Base-by-base conservation (phyloP, 1,140 invertebrate species). In the Meteorus sp. region DNA sequence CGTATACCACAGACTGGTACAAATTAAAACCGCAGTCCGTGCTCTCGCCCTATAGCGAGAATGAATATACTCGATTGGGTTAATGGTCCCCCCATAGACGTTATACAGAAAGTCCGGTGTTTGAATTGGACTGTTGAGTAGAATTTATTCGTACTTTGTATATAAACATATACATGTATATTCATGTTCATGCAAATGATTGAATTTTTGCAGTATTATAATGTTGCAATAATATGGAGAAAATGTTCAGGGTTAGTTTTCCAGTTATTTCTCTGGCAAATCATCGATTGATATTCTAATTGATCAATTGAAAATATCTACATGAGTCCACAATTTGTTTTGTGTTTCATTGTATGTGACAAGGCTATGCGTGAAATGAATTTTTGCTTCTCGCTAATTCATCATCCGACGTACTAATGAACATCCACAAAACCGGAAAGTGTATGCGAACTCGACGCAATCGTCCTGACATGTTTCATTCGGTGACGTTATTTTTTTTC, bases 1-100 rank as follows among this genome's bases (percentile, higher is more conserved):
- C 55, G 55, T 39, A n/a, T n/a, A 57, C 55, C 37, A 55, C 25
- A 55, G 29, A 8, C 22, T 11, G 23, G 44, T 33, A 57, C 55
- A 48, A 57, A 57, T 57, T 57, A 50, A 57, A 57, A 57, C 55
- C 55, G 31, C 55, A 57, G 31, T 48, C 55, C 45, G 55, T 57
- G 55, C 55, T 57, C 39, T 29, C 29, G 45, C 31, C 31, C 45
- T 19, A 25, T 17, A 44, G 11, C 13, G 23, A 33, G 53, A 56
- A 56, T 45, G 41, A 56, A 56, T 56, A 56, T 47, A 51, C 25
- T 31, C 17, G 33, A 57, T 57, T 33, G 48, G 9, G 45, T 48
- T 57, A 57, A 57, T 57, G 55, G 54, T 11, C 35, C 25, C 20
- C 22, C 25, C 35, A 20, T 56, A 29, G 22, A n/a, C 47, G 20